These are phyloP conservation scores for Phoebastria nigripes DNA, from an alignment of 2,797 vertebrate species.

Conservation along the genomic window DNA sequence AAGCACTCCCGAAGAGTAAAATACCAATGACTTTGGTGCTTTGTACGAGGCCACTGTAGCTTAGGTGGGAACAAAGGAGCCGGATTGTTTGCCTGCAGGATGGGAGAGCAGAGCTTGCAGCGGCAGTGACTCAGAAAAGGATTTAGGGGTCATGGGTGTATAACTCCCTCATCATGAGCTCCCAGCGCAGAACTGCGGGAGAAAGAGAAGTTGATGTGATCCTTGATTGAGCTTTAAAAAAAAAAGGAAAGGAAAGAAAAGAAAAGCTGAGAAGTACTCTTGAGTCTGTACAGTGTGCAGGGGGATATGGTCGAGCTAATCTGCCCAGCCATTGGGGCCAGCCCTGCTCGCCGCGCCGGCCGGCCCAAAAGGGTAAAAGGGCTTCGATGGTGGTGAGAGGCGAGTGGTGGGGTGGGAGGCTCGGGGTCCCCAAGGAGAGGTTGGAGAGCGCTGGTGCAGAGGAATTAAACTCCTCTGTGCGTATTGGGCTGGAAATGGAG, in stretches of 20 bases:
- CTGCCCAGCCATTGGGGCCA: accelerated
- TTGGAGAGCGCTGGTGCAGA: background rate
- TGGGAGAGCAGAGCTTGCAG: conserved; percentile 37
- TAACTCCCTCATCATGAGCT: conserved; percentile 53
- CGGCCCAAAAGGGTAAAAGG: background rate
- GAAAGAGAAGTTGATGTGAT: conserved; percentile 18
- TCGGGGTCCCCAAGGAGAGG: background rate
- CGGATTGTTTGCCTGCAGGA: conserved; percentile 12
- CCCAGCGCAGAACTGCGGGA: background rate
- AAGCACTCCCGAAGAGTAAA: background rate
- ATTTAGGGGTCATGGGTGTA: conserved; percentile 47
- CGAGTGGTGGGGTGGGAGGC: background rate
- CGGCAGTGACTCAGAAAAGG: conserved; percentile 39
- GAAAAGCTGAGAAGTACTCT: background rate
- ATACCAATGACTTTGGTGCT: background rate
- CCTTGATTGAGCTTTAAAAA: conserved; percentile 4
- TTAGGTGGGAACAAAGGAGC: conserved; percentile 25
- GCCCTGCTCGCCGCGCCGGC: accelerated
- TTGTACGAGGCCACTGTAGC: background rate
- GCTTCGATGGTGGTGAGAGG: background rate
- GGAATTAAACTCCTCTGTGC: background rate
- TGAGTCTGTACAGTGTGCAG: background rate
- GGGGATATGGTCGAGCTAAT: background rate
- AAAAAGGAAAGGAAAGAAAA: accelerated
- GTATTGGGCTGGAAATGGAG: background rate